Evolutionary conservation across 2,797 vertebrate genomes (phyloP).

Genomic region (Tolypeutes matacus): DNA sequence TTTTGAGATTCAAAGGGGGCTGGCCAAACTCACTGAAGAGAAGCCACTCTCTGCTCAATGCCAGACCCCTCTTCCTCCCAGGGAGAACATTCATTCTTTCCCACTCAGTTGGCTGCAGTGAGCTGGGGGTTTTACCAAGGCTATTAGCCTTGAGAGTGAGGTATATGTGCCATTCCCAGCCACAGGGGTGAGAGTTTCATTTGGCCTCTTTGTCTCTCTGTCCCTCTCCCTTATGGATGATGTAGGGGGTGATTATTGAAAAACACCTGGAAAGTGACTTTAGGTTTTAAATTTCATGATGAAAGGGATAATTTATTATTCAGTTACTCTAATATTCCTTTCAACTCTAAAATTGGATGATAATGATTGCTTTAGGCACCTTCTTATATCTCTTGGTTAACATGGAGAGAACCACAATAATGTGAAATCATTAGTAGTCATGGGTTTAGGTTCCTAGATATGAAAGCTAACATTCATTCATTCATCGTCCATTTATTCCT

Average conservation of each 20-base stretch:
- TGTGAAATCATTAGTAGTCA: not conserved
- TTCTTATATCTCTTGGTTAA: not conserved
- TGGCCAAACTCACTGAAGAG: no score
- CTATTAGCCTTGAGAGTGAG: no score
- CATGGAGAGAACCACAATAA: not conserved
- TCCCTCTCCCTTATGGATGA: no score
- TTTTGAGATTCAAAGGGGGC: no score
- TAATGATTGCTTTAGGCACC: not conserved
- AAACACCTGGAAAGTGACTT: not conserved
- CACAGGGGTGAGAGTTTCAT: no score
- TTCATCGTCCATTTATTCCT: not conserved
- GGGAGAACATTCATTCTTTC: no score
- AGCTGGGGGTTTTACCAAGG: no score
- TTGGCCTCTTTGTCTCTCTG: no score
- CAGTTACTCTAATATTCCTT: not conserved
- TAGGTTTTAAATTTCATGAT: slow-evolving; percentile 19
- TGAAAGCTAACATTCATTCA: not conserved
- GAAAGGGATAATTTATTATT: not conserved
- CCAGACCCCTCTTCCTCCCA: no score
- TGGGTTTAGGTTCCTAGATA: not conserved
- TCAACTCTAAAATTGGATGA: not conserved
- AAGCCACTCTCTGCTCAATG: no score
- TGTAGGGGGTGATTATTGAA: not conserved
- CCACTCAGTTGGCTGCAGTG: no score
- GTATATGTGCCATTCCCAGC: no score